Conservation (phyloP, 2,113 vertebrate genomes). For the Cyanoliseus patagonus region DNA sequence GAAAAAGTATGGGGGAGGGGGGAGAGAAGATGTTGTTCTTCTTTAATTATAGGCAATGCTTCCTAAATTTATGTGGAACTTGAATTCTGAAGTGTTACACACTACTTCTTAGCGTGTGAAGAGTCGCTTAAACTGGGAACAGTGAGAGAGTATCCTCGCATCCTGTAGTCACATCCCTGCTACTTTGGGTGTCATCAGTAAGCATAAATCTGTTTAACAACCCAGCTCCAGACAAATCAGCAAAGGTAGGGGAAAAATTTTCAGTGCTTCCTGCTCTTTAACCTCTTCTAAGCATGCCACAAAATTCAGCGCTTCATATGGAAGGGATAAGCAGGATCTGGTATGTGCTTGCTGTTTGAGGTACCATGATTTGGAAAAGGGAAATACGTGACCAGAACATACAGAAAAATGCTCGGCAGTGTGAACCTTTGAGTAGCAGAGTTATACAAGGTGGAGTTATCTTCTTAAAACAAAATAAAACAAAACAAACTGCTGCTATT, state of each 20-base stretch:
- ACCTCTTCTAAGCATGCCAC: neutral
- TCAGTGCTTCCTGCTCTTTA: neutral
- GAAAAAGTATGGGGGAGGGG: neutral
- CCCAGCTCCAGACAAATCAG: neutral
- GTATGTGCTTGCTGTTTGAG: fast-evolving
- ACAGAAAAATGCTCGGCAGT: neutral
- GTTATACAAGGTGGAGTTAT: neutral
- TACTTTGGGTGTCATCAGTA: neutral
- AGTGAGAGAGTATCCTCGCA: neutral
- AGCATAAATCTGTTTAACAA: neutral
- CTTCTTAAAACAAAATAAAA: neutral
- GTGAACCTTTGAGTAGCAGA: neutral
- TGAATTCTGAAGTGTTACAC: neutral
- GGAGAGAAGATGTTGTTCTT: neutral
- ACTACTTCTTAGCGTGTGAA: neutral
- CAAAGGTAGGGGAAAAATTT: neutral
- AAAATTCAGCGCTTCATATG: neutral
- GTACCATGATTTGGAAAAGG: neutral
- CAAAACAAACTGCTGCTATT: neutral
- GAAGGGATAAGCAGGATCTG: neutral
- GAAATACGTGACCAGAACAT: neutral
- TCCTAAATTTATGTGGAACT: neutral
- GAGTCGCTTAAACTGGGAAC: neutral
- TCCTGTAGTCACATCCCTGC: neutral
- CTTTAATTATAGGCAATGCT: neutral